Percentiles rank a stretch among this genome's conserved stretches.
phyloP scores from a whole-genome alignment of 1,140 invertebrate genomes.

The Lordiphosa collinella region DNA sequence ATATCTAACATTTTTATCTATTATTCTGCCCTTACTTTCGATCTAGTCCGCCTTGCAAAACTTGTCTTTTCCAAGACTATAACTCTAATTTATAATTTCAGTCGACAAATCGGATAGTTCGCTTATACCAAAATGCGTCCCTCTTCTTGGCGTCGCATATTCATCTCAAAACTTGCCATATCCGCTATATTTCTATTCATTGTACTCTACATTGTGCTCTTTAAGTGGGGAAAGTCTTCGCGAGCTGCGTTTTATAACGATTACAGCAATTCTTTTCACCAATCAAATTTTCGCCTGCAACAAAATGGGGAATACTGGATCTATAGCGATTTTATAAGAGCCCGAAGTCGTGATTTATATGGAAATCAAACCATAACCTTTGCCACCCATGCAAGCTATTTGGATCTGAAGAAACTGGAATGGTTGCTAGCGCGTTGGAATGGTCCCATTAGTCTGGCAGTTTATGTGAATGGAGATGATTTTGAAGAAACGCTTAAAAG shows the following conservation, averaged over 20 bases:
- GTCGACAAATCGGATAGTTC: no score
- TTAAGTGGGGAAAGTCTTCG: neutral
- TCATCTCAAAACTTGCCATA: neutral
- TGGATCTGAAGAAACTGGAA: conserved; percentile 13
- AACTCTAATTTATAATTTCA: no score
- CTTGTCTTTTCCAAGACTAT: no score
- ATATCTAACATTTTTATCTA: no score
- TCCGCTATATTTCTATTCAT: neutral
- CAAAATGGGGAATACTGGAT: conserved; percentile 47
- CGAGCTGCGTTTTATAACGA: neutral
- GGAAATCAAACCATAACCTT: conserved; percentile 23
- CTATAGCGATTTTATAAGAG: conserved; percentile 18
- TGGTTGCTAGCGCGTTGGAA: conserved; percentile 26
- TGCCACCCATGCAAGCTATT: conserved; percentile 24
- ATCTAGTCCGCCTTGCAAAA: no score
- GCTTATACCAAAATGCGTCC: conserved; percentile 2
- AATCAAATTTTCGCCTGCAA: conserved; percentile 6
- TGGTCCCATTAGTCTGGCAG: conserved; percentile 31
- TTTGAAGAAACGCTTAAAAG: conserved; percentile 1
- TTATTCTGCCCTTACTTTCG: no score
- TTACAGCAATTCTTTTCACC: no score
- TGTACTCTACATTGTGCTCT: neutral
- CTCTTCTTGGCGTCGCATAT: neutral
- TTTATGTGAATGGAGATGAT: conserved; percentile 16
- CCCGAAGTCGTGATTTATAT: neutral